Percentiles rank a stretch among this genome's conserved stretches.
Evolutionary conservation across 2,888 invertebrate species (phyloP).

Genomic region (Amphiduros pacificus): DNA sequence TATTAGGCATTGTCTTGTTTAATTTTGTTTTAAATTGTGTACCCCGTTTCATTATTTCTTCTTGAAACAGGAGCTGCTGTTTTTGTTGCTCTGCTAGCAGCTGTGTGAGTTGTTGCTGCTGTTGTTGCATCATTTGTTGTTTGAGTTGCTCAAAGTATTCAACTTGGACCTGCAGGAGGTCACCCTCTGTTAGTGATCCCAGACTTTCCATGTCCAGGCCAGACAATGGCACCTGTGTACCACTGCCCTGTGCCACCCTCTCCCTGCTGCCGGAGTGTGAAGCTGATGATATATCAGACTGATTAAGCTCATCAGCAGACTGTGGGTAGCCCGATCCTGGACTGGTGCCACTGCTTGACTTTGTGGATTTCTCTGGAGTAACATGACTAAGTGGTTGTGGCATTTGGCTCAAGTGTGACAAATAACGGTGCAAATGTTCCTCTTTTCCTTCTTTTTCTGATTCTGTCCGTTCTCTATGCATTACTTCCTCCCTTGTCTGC

Average conservation of each 20-base stretch:
- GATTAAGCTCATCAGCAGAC: no score
- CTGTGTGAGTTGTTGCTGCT: constrained; percentile 30
- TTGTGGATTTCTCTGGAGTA: no score
- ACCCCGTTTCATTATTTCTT: constrained; percentile 14
- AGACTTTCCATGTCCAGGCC: neutral
- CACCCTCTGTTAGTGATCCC: neutral
- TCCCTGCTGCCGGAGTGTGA: no score
- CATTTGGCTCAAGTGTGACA: constrained; percentile 39
- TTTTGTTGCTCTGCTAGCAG: constrained; percentile 66
- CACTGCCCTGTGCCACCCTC: no score
- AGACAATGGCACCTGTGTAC: neutral
- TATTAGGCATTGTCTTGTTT: neutral
- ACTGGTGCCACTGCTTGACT: no score
- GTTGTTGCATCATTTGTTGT: constrained; percentile 26
- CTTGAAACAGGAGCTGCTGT: constrained; percentile 63
- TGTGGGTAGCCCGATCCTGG: neutral
- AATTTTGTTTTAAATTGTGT: neutral
- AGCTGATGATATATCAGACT: no score
- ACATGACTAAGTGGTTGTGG: constrained; percentile 11
- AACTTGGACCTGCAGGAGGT: constrained; percentile 28
- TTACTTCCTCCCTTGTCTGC: no score
- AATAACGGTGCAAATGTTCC: constrained; percentile 51
- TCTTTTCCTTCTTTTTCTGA: constrained; percentile 46
- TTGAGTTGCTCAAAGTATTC: constrained; percentile 44
- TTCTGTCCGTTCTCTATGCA: neutral